Evolutionary conservation across 2,888 invertebrate genomes (phyloP).

Genomic region (Folsomia candida): DNA sequence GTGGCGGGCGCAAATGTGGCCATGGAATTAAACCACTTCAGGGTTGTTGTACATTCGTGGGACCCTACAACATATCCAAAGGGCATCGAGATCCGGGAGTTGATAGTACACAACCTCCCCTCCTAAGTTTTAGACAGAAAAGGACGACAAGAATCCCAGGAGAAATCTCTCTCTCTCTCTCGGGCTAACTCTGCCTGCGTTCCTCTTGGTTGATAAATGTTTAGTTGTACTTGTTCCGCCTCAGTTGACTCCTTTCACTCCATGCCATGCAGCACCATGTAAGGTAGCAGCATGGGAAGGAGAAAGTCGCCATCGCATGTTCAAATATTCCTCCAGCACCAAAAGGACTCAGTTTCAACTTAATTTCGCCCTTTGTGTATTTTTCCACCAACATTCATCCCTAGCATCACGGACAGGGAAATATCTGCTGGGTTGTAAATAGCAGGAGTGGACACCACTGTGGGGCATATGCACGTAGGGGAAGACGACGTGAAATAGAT

Average conservation of each 20-base stretch:
- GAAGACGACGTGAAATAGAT: neutral
- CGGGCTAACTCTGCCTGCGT: too few species aligned
- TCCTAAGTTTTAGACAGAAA: too few species aligned
- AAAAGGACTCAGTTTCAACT: neutral
- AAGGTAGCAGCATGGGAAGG: neutral
- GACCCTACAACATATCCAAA: too few species aligned
- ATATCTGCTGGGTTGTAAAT: too few species aligned
- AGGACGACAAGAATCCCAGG: slow-evolving; percentile 5
- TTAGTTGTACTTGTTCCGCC: neutral
- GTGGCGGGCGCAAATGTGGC: too few species aligned
- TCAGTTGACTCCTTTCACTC: neutral
- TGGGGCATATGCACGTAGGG: neutral
- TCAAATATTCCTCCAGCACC: neutral
- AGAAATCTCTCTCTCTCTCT: slow-evolving; percentile 11
- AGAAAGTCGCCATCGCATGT: neutral
- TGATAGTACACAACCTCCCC: too few species aligned
- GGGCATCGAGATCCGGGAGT: neutral
- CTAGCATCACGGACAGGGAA: too few species aligned
- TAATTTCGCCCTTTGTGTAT: neutral
- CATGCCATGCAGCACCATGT: neutral
- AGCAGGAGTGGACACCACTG: too few species aligned
- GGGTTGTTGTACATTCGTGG: too few species aligned
- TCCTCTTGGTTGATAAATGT: slow-evolving; percentile 9
- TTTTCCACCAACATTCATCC: neutral
- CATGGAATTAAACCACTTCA: too few species aligned